phyloP scores from a whole-genome alignment of 2,113 vertebrate genomes.

The Pelecanus crispus region DNA sequence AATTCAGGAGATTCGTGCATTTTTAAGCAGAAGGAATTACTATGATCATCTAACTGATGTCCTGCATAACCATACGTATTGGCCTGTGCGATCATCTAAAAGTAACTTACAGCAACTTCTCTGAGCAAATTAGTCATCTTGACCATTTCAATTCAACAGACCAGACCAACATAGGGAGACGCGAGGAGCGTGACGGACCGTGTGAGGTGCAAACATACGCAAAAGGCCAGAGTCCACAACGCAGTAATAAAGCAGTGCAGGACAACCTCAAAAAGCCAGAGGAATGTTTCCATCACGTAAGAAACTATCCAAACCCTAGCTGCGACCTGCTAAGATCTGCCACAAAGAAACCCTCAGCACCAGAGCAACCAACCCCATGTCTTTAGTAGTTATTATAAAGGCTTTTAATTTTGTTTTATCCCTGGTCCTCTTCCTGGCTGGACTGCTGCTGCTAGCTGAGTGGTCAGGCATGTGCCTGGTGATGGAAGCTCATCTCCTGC shows the following conservation, averaged over 20 bases:
- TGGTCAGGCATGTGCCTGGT: not conserved
- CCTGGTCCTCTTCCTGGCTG: not conserved
- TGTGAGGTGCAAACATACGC: not conserved
- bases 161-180: accelerated
- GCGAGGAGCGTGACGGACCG: not conserved
- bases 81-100: not conserved
- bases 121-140: not conserved
- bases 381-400: not conserved
- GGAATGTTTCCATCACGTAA: not conserved
- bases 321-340: not conserved
- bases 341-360: not conserved
- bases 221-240: not conserved
- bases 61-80: not conserved
- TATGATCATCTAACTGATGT: not conserved
- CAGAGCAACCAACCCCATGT: not conserved
- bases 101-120: not conserved
- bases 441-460: not conserved
- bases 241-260: not conserved
- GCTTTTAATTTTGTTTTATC: not conserved
- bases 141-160: accelerated
- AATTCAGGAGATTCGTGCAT: not conserved
- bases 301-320: not conserved
- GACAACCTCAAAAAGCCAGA: not conserved
- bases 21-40: not conserved
- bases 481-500: not conserved